Base-by-base conservation (phyloP, 2,888 invertebrate genomes). In the Catocala sponsa region DNA sequence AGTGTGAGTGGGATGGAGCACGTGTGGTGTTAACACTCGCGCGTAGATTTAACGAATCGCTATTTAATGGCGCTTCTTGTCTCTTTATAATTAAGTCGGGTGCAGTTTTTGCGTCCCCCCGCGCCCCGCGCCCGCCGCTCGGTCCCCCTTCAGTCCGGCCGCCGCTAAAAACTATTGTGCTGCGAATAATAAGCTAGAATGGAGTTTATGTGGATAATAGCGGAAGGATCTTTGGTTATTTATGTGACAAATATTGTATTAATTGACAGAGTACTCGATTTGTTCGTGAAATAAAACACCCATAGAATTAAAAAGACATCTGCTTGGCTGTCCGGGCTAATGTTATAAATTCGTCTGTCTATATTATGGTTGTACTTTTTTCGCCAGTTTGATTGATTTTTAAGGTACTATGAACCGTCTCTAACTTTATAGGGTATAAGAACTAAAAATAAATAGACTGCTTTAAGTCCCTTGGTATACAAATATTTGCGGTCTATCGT, bases 51-150 rank as follows among this genome's bases (percentile, higher is more conserved):
- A 93, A 94, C 94, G 94, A 93, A 94, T 94, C 91, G 93, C 85
- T 94, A 92, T 94, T 94, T 94, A 89, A 94, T 94, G 90, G 91
- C 94, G 91, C 89, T 94, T 94, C 94, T 94, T 94, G 94, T 94
- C 94, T 94, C 94, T 93, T 94, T 93, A 94, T 94, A 94, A 94
- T 94, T 94, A 94, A 94, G 94, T 94, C 92, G 90, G 92, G 93
- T 91, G 93, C 93, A 93, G 91, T 94, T 94, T 94, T 94, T 94
- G 94, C 89, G 90, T 82, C 78, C 76, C 75, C 74, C 73, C 74
- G 80, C 73, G 75, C 74, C 68, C 55, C 51, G 72, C 54, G 50
- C 65, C 59, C 75, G 62, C 78, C 61, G 65, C 76, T 62, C 67
- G 48, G 68, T 64, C 63, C 65, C 70, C 74, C 68, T 72, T 65